Evolutionary conservation across 2,888 invertebrate genomes (phyloP).

Genomic region (Eristalinus aeneus): DNA sequence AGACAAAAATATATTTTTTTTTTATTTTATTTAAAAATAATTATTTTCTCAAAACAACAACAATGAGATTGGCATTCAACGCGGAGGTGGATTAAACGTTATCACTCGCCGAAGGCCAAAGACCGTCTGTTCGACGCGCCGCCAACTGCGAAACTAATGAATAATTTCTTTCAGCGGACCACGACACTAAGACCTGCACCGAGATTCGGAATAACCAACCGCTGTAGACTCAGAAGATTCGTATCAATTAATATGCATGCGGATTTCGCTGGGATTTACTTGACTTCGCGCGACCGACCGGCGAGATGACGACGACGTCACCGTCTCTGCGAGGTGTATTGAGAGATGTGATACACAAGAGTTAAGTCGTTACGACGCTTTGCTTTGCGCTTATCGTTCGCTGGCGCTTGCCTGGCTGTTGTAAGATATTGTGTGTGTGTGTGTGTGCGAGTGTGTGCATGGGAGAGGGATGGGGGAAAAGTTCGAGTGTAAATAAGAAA

Average conservation of each 20-base stretch:
- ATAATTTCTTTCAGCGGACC: constrained; percentile 3
- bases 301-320: not conserved
- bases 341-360: constrained; percentile 2
- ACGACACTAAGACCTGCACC: constrained; percentile 41
- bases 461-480: not conserved
- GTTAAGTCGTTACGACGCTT: not conserved
- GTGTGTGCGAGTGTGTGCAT: not conserved
- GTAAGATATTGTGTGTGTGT: not conserved
- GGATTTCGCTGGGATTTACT: constrained; percentile 34
- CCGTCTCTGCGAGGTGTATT: not conserved
- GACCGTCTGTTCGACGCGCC: constrained; percentile 18
- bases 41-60: not conserved
- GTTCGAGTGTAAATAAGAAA: not conserved
- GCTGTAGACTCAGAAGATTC: not conserved
- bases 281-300: not conserved
- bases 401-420: not conserved
- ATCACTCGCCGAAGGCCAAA: constrained; percentile 44
- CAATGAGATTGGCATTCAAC: not conserved
- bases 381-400: constrained; percentile 32
- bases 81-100: constrained; percentile 25
- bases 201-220: constrained; percentile 50
- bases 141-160: constrained; percentile 54
- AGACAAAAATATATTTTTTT: constrained; percentile 29
- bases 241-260: constrained; percentile 24
- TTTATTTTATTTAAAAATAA: constrained; percentile 10